These are phyloP conservation scores for Leuciscus waleckii DNA, from an alignment of 2,797 vertebrate genomes.

Conservation along the genomic window DNA sequence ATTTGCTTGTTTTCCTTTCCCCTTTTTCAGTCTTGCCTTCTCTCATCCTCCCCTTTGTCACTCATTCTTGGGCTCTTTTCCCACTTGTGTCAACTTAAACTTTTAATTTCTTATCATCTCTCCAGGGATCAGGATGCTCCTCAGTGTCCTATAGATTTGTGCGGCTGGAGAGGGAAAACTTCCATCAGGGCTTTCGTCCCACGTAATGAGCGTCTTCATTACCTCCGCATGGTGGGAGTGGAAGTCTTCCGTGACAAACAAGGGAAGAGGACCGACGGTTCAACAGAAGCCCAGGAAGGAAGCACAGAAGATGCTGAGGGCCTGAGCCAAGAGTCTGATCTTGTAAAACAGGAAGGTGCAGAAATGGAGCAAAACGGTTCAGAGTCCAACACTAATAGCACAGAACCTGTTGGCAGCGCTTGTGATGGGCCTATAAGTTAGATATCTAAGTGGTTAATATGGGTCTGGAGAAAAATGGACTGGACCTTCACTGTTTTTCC, in stretches of 20 bases:
- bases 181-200: conserved; percentile 96
- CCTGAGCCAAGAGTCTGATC: conserved; percentile 11
- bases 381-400: conserved; percentile 52
- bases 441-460: not conserved
- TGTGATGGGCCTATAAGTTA: conserved; percentile 22
- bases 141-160: conserved; percentile 93
- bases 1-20: conserved; percentile 1
- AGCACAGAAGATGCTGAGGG: conserved; percentile 41
- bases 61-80: not conserved
- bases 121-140: conserved; percentile 83
- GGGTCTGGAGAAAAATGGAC: not conserved
- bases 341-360: conserved; percentile 52
- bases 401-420: conserved; percentile 47
- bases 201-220: conserved; percentile 94
- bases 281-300: conserved; percentile 67
- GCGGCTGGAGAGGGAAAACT: conserved; percentile 96
- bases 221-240: conserved; percentile 95
- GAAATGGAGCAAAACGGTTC: conserved; percentile 55
- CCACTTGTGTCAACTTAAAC: not conserved
- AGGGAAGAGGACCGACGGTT: conserved; percentile 64
- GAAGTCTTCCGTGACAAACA: conserved; percentile 85
- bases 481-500: not conserved
- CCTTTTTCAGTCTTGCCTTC: conserved; percentile 2
- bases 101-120: conserved; percentile 6
- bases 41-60: not conserved